These are phyloP conservation scores for Pasiphila rectangulata DNA, from an alignment of 2,888 invertebrate species.

Conservation along the genomic window DNA sequence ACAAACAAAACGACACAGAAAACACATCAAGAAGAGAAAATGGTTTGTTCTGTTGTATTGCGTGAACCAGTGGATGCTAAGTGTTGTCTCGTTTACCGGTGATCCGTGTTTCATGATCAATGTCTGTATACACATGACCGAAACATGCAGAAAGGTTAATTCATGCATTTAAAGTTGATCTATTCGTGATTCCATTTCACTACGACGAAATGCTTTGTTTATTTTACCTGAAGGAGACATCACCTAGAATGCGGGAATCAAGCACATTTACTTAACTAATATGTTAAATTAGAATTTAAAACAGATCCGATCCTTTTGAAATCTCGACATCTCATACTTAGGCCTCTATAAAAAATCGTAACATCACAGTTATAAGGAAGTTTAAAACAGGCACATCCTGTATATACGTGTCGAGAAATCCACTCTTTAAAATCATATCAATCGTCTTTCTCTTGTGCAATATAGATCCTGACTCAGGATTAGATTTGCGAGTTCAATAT, in stretches of 20 bases:
- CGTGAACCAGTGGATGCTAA: slow-evolving; percentile 43
- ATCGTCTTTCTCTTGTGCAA: no score
- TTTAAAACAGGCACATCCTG: not conserved
- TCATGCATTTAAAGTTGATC: slow-evolving; percentile 54
- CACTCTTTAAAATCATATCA: no score
- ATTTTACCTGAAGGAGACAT: slow-evolving; percentile 54
- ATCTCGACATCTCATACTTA: no score
- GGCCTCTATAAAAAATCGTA: slow-evolving; percentile 39
- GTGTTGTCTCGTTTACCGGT: slow-evolving; percentile 43
- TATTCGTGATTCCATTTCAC: slow-evolving; percentile 39
- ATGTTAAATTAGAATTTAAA: slow-evolving; percentile 6
- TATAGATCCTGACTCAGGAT: no score
- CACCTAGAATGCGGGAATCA: slow-evolving; percentile 52
- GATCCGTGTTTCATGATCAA: slow-evolving; percentile 44
- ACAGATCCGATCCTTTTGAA: no score
- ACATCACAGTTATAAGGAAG: slow-evolving; percentile 28
- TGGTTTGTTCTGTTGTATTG: slow-evolving; percentile 38
- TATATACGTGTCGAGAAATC: no score
- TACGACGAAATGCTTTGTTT: slow-evolving; percentile 44
- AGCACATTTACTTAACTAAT: slow-evolving; percentile 38
- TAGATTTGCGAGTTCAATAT: no score
- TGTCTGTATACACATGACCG: slow-evolving; percentile 42
- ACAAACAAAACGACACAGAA: slow-evolving; percentile 48
- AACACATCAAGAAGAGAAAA: slow-evolving; percentile 47
- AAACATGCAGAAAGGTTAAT: slow-evolving; percentile 53